Evolutionary conservation across 2,113 vertebrate genomes (phyloP), one percentile per base, ranked within the genome.

Genomic region (Lipophrys pholis): DNA sequence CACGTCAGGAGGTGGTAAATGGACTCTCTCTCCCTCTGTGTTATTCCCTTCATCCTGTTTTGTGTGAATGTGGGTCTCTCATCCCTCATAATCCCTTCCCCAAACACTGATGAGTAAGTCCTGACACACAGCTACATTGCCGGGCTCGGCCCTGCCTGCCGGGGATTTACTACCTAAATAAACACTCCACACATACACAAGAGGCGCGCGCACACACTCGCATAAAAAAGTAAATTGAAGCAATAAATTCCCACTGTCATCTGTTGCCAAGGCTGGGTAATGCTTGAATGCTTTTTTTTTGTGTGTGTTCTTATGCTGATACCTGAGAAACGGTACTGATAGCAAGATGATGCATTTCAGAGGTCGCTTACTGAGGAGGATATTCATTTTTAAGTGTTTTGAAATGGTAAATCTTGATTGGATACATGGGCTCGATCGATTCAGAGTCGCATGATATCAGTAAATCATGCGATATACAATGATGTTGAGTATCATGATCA

Each of bases 41-140:
- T 76, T 71, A 68, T 66, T 65, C 53, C 68, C 76, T 65, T 80
- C 73, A 57, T 81, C 73, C 56, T 67, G 75, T 80, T 87, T 60
- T 78, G 80, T 85, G 76, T 78, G 64, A 76, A 76, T 80, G 73
- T 80, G 43, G 73, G 54, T 82, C 83, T 88, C 84, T 84, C 83
- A 88, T 87, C 85, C 69, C 85, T 87, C 78, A 58, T 92, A 93
- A 93, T 92, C 88, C 83, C 63, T 76, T 90, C 87, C 83, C 81
- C 90, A 92, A 93, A 92, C 89, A 91, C 78, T 15, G 58, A 83
- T 84, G 81, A 85, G 87, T 82, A 83, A 88, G 86, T 91, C 87
- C 82, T 90, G 91, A 92, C 90, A 90, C 84, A 81, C 79, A 53
- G 81, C 57, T 62, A 69, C 73, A 80, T 39, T 68, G 73, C 72